A percentile compares a stretch with the other conserved stretches of the same genome.
phyloP scores from a whole-genome alignment of 2,797 vertebrate genomes.

The Arrhamphus sclerolepis region DNA sequence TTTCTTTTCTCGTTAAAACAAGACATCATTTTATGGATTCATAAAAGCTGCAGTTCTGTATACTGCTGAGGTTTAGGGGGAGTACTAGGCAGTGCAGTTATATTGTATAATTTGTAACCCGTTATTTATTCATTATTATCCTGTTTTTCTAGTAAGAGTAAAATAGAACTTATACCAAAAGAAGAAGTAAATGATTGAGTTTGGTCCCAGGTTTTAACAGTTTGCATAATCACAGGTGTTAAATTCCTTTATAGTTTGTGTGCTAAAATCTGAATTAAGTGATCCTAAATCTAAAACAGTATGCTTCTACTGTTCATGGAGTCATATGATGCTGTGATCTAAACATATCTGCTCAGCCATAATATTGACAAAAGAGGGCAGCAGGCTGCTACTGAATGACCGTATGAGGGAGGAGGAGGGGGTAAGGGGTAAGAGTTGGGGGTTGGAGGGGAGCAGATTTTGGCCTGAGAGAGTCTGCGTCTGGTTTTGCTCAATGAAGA shows the following conservation, averaged over 20 bases:
- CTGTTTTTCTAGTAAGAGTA: neutral
- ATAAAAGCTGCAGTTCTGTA: slow-evolving; percentile 64
- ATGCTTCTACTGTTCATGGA: neutral
- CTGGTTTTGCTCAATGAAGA: slow-evolving; percentile 62
- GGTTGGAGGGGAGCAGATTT: neutral
- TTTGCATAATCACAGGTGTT: too few relatives aligned
- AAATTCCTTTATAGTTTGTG: too few relatives aligned
- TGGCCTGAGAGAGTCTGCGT: slow-evolving; percentile 47
- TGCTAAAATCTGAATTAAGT: too few relatives aligned
- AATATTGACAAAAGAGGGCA: slow-evolving; percentile 78
- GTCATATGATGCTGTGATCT: too few relatives aligned
- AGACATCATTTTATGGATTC: slow-evolving; percentile 78
- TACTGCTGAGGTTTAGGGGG: slow-evolving; percentile 15
- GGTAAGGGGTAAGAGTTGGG: neutral
- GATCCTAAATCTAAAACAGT: neutral
- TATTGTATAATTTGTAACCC: slow-evolving; percentile 17
- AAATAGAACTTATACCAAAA: neutral
- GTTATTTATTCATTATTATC: slow-evolving; percentile 21
- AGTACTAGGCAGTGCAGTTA: neutral
- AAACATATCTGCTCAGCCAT: slow-evolving; percentile 39
- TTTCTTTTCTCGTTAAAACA: slow-evolving; percentile 79
- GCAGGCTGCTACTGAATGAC: slow-evolving; percentile 72
- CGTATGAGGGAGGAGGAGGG: neutral
- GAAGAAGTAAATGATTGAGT: too few relatives aligned
- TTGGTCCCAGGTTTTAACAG: too few relatives aligned